Conservation (phyloP, 2,797 vertebrate genomes). For the Platyrinchus mystaceus region DNA sequence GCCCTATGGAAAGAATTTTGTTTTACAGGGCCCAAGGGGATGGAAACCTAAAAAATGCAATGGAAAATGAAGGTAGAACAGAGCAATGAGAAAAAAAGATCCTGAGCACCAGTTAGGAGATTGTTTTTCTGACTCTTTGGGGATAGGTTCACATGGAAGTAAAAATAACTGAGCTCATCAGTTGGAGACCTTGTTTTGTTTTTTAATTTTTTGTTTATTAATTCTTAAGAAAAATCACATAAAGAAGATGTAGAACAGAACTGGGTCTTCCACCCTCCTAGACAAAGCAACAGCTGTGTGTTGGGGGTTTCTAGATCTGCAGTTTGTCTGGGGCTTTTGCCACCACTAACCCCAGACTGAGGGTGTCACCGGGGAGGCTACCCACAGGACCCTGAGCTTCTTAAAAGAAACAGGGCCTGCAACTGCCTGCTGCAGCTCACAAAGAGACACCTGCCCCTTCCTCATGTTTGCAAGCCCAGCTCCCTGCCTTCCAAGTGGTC, state of each 20-base stretch:
- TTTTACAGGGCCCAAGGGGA: background rate
- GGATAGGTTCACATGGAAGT: background rate
- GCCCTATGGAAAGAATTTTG: background rate
- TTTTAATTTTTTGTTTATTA: background rate
- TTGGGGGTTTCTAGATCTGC: background rate
- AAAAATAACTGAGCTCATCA: background rate
- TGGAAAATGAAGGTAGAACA: background rate
- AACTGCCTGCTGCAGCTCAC: background rate
- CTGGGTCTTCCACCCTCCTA: background rate
- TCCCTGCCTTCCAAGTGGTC: background rate
- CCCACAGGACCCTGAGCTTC: fast-evolving
- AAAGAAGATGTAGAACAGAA: background rate
- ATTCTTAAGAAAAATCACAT: background rate
- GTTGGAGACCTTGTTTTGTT: background rate
- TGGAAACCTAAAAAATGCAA: background rate
- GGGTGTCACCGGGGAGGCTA: background rate
- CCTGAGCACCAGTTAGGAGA: background rate
- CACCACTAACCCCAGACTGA: background rate
- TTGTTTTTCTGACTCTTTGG: background rate
- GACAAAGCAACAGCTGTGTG: background rate
- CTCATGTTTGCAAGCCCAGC: background rate
- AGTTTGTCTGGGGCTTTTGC: background rate
- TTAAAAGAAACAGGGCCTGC: background rate
- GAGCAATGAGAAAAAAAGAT: background rate
- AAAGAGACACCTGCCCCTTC: background rate